A percentile compares a stretch with the other conserved stretches of the same genome.
Conservation (phyloP, 2,888 invertebrate species). For the Chydorus sphaericus region DNA sequence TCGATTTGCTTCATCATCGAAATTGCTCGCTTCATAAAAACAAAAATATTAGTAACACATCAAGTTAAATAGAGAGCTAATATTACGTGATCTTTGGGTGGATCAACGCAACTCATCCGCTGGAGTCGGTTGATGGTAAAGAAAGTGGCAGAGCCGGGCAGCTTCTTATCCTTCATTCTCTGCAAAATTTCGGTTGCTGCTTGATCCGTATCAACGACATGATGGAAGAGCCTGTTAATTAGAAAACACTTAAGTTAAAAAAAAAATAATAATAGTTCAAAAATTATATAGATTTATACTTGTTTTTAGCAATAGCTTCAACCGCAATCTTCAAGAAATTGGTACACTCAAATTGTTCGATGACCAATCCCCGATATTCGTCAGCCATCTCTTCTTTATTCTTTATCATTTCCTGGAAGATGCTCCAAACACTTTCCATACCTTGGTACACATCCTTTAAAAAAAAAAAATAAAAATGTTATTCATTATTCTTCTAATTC, state of each 20-base stretch:
- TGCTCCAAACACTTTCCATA: neutral
- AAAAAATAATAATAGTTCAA: neutral
- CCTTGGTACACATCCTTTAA: too few relatives aligned
- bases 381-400: constrained; percentile 48
- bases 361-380: constrained; percentile 84
- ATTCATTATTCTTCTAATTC: too few relatives aligned
- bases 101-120: constrained; percentile 30
- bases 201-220: constrained; percentile 92
- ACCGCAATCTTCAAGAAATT: constrained; percentile 95
- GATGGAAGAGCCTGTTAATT: constrained; percentile 68
- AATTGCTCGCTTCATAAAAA: constrained; percentile 70
- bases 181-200: constrained; percentile 93
- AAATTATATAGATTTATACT: neutral
- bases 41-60: neutral
- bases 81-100: neutral
- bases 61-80: neutral
- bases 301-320: constrained; percentile 60
- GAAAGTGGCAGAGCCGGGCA: constrained; percentile 97
- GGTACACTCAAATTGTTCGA: constrained; percentile 94
- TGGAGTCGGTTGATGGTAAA: constrained; percentile 94
- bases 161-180: constrained; percentile 80
- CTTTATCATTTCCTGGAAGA: neutral
- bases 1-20: constrained; percentile 99
- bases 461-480: too few relatives aligned
- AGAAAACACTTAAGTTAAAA: neutral